phyloP scores from a whole-genome alignment of 2,113 vertebrate genomes.

The Tragelaphus strepsiceros region DNA sequence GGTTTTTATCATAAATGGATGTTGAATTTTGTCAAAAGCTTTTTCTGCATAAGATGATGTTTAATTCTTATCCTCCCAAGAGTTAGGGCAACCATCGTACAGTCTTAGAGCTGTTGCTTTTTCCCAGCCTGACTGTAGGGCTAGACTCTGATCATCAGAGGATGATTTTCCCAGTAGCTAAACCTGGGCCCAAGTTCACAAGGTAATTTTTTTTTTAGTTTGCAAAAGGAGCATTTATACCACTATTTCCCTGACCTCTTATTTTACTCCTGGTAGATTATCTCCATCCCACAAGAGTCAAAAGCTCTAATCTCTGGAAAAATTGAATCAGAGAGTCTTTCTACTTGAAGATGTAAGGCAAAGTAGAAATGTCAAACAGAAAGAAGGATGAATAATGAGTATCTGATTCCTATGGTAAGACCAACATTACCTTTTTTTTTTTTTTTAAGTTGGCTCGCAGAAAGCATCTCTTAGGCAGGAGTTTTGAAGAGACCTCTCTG shows the following conservation, averaged over 20 bases:
- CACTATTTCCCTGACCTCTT: neutral
- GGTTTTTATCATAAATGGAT: neutral
- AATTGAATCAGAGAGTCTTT: neutral
- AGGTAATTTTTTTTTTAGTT: neutral
- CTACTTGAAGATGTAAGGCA: neutral
- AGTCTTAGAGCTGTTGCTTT: neutral
- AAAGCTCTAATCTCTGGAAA: neutral
- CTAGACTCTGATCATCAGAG: neutral
- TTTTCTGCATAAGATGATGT: neutral
- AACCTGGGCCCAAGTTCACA: neutral
- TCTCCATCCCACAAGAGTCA: neutral
- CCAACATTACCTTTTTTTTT: neutral
- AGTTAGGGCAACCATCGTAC: neutral
- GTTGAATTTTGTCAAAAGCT: neutral
- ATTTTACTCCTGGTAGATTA: neutral
- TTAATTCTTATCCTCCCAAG: neutral
- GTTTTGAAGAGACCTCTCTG: neutral
- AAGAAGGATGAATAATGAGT: neutral
- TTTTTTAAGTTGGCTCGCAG: neutral
- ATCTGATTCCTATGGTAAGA: neutral
- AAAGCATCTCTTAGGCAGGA: neutral
- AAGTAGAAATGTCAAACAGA: neutral
- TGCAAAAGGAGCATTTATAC: neutral
- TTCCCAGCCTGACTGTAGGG: neutral
- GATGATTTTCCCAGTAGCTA: neutral